phyloP scores from a whole-genome alignment of 2,888 invertebrate species.

The Schizaphis graminum region DNA sequence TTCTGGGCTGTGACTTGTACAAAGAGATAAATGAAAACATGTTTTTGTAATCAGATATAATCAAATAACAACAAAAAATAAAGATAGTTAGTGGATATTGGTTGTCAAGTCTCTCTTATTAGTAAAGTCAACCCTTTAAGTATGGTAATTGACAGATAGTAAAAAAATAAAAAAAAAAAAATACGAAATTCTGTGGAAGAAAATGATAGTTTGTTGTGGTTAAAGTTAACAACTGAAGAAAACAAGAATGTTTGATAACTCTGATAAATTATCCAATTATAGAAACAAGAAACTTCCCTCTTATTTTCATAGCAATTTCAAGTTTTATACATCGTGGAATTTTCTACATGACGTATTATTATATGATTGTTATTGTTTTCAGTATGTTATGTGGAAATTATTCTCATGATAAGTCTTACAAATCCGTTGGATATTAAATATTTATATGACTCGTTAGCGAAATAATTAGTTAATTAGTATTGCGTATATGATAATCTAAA shows the following conservation, averaged over 20 bases:
- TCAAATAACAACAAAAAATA: background rate
- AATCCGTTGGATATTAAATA: background rate
- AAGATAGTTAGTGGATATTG: background rate
- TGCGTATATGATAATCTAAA: background rate
- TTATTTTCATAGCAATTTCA: background rate
- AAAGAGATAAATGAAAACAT: background rate
- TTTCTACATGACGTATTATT: background rate
- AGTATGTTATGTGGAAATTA: background rate
- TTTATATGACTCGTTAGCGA: background rate
- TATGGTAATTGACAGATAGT: background rate
- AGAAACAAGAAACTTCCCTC: background rate
- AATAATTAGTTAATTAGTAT: background rate
- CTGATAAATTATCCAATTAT: conserved; percentile 3
- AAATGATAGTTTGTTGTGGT: background rate
- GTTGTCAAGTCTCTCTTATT: background rate
- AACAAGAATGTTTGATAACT: background rate
- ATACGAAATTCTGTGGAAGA: background rate
- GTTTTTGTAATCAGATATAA: background rate
- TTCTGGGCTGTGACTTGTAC: background rate
- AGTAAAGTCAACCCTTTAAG: conserved; percentile 9
- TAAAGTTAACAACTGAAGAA: conserved; percentile 15
- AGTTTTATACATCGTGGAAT: background rate
- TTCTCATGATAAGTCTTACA: background rate
- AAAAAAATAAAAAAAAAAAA: background rate
- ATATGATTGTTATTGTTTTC: background rate